A percentile compares a stretch with the other conserved stretches of the same genome.
These are phyloP conservation scores for Philotrypesis tridentata DNA, from an alignment of 1,140 invertebrate species.

Conservation along the genomic window DNA sequence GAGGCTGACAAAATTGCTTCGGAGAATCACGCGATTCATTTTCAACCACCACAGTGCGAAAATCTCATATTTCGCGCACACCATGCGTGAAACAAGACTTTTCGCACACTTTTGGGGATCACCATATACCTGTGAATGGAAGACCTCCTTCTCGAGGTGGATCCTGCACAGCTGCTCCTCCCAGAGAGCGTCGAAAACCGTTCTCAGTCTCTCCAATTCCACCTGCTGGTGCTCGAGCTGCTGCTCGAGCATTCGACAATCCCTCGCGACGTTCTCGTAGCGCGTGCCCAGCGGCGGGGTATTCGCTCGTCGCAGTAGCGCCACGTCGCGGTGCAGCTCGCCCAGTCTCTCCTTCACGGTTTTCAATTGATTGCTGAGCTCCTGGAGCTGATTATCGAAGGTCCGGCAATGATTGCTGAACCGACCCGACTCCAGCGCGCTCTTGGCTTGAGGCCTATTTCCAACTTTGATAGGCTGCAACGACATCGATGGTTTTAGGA, in stretches of 20 bases:
- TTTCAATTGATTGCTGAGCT: constrained; percentile 78
- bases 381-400: constrained; percentile 79
- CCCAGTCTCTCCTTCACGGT: constrained; percentile 79
- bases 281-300: constrained; percentile 75
- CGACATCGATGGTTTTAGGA: no score
- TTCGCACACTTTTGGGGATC: no score
- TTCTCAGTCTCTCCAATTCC: constrained; percentile 78
- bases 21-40: no score
- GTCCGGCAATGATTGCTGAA: constrained; percentile 80
- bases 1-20: no score
- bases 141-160: constrained; percentile 81
- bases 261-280: constrained; percentile 77
- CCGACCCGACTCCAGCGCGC: constrained; percentile 75
- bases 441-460: constrained; percentile 50
- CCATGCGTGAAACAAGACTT: no score
- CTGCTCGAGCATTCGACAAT: constrained; percentile 79
- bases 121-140: constrained; percentile 74
- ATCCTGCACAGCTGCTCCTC: constrained; percentile 82
- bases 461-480: background rate
- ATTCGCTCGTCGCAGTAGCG: constrained; percentile 75
- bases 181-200: constrained; percentile 79
- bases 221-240: constrained; percentile 78
- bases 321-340: constrained; percentile 79
- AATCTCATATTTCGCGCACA: no score
- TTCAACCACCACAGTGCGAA: no score